Base-by-base conservation (phyloP, 1,140 invertebrate species). In the Micrasema minimum region DNA sequence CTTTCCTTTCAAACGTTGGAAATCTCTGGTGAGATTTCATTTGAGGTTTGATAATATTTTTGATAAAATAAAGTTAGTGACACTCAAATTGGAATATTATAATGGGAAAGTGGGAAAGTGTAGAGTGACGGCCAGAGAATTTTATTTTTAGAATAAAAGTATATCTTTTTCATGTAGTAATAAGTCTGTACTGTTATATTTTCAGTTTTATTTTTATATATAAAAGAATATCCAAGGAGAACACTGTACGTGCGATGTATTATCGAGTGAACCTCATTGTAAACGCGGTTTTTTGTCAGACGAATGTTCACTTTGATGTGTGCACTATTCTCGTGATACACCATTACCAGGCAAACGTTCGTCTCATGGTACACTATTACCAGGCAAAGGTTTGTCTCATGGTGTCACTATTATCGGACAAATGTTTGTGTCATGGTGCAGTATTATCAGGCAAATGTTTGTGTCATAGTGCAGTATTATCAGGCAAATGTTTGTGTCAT, bases 91-190 rank as follows among this genome's bases (percentile, higher is more conserved):
- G 55, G 35, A 41, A 41, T 59, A 41, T 62, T 43, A 10, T 5
- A 26, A 37, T 31, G 26, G 66, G 65, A 55, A 64, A 70, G 67
- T 31, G 26, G 66, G 65, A 55, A 64, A 70, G 67, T 59, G 53
- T 55, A 69, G 41, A 69, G 55, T 59, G 69, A 71, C 35, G 72
- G 72, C 72, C 72, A 75, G 72, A 75, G 65, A 71, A 69, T 48
- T 75, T 75, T 75, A 71, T 71, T 75, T 74, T 71, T 70, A 75
- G 64, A 59, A 67, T 66, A 48, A 46, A 71, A 69, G 22, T 66
- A 70, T 69, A 73, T 73, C 59, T 71, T 71, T 74, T 74, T 62
- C 67, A 66, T 61, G 41, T 74, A 74, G 67, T 41, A 35, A 69
- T 73, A 73, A 69, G 71, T 73, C 51, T 73, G 22, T 64, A 64